A percentile compares a stretch with the other conserved stretches of the same genome.
These are phyloP conservation scores for Gallinago jamesoni DNA, from an alignment of 2,113 vertebrate species.

Conservation along the genomic window DNA sequence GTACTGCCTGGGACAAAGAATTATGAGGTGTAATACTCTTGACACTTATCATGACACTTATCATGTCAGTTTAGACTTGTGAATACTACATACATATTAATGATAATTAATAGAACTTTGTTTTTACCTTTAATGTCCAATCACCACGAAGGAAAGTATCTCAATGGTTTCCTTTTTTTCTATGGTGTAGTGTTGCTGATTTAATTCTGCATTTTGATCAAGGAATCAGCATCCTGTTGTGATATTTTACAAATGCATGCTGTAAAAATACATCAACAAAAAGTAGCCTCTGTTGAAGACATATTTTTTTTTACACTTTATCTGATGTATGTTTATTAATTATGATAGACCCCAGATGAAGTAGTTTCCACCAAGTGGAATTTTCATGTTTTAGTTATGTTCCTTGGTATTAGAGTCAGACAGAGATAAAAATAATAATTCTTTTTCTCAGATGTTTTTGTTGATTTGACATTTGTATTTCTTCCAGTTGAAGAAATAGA, in stretches of 20 bases:
- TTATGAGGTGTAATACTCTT: not conserved
- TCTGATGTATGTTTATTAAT: not conserved
- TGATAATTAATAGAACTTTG: not conserved
- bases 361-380: not conserved
- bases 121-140: not conserved
- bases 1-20: not conserved
- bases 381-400: not conserved
- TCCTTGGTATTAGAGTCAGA: not conserved
- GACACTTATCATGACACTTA: not conserved
- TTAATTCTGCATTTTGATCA: not conserved
- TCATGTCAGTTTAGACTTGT: not conserved
- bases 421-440: not conserved
- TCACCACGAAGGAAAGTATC: not conserved
- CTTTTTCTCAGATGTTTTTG: not conserved
- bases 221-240: not conserved
- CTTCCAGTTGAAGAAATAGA: not conserved
- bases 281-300: not conserved
- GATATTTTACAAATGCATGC: not conserved
- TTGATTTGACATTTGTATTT: not conserved
- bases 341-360: rapidly evolving
- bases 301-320: not conserved
- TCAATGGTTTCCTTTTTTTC: not conserved
- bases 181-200: not conserved
- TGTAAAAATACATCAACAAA: not conserved
- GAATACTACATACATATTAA: not conserved